phyloP scores from a whole-genome alignment of 2,888 invertebrate genomes.

The Liopterus haemorrhoidalis region DNA sequence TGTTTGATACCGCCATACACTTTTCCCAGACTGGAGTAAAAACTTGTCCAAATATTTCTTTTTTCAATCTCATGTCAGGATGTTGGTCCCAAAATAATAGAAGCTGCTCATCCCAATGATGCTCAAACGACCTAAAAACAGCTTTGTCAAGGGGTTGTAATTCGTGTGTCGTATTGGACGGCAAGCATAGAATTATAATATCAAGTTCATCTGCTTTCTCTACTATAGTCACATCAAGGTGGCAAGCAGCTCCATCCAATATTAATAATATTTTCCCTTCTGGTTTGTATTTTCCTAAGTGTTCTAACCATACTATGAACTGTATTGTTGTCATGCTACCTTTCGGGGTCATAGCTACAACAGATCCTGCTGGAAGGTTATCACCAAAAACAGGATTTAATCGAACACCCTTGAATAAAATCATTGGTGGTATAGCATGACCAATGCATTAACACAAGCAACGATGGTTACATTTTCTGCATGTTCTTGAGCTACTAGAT shows the following conservation, averaged over 20 bases:
- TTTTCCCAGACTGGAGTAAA: constrained; percentile 34
- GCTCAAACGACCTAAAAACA: constrained; percentile 27
- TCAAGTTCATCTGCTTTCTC: constrained; percentile 26
- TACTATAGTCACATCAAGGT: constrained; percentile 28
- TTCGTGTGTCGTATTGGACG: constrained; percentile 27
- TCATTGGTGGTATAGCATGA: constrained; percentile 33
- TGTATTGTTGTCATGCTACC: constrained; percentile 28
- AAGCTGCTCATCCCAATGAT: constrained; percentile 29
- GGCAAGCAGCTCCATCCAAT: constrained; percentile 30
- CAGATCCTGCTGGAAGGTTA: constrained; percentile 28
- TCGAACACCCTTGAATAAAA: constrained; percentile 31
- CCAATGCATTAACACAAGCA: constrained; percentile 35
- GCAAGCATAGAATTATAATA: constrained; percentile 29
- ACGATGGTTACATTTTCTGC: constrained; percentile 38
- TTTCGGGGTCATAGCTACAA: constrained; percentile 31
- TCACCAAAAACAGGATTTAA: constrained; percentile 26
- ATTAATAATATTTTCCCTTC: constrained; percentile 25
- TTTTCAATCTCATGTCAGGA: constrained; percentile 24
- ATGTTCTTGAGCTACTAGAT: constrained; percentile 35
- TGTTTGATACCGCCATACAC: constrained; percentile 32
- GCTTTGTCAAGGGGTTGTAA: constrained; percentile 27
- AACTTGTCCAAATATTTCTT: constrained; percentile 26
- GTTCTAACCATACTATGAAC: constrained; percentile 26
- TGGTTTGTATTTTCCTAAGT: constrained; percentile 28
- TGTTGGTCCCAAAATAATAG: constrained; percentile 21